Evolutionary conservation across 2,113 vertebrate genomes (phyloP).

Genomic region (Regulus satrapa): DNA sequence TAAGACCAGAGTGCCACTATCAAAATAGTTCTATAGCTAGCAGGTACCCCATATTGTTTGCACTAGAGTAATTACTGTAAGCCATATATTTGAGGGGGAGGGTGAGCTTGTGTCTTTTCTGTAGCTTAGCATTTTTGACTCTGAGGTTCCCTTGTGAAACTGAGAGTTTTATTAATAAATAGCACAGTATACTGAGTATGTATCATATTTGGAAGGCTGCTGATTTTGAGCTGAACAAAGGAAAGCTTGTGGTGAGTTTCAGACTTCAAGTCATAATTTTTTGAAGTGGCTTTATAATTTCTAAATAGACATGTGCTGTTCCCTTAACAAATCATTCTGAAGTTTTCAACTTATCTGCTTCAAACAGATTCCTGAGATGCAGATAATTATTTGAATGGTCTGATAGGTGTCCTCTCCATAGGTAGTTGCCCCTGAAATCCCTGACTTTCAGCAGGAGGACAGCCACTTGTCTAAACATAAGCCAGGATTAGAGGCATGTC

Average conservation of each 20-base stretch:
- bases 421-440: not conserved
- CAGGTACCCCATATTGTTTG: not conserved
- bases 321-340: not conserved
- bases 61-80: not conserved
- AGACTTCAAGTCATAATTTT: not conserved
- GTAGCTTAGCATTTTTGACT: not conserved
- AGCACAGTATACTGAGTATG: rapidly evolving
- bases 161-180: not conserved
- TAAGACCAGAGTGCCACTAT: not conserved
- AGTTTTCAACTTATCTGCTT: not conserved
- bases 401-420: not conserved
- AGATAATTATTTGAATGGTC: not conserved
- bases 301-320: not conserved
- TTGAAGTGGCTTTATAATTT: not conserved
- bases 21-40: not conserved
- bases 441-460: not conserved
- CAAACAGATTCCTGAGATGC: not conserved
- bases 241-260: not conserved
- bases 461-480: not conserved
- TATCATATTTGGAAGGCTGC: not conserved
- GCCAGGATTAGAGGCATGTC: not conserved
- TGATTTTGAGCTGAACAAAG: not conserved
- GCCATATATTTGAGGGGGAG: not conserved
- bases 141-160: not conserved
- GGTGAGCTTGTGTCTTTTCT: not conserved